These are phyloP conservation scores for Diceros bicornis DNA, from an alignment of 2,797 vertebrate species.

Conservation along the genomic window DNA sequence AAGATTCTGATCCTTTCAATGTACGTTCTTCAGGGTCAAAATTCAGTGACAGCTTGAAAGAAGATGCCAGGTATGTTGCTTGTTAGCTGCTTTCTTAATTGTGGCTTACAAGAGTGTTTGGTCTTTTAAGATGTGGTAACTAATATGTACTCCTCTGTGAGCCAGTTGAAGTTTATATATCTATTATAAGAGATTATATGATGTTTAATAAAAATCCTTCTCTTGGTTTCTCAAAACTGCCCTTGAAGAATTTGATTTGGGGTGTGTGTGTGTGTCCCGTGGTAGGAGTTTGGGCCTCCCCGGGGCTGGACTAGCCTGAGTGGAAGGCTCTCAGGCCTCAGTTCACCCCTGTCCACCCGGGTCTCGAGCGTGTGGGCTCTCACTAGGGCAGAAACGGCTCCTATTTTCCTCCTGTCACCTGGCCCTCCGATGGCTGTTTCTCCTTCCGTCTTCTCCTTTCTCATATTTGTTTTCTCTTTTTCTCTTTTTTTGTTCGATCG, in stretches of 20 bases:
- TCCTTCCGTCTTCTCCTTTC: slow-evolving; percentile 33
- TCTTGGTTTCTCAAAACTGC: slow-evolving; percentile 48
- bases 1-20: slow-evolving; percentile 96
- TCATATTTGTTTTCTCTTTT: not conserved
- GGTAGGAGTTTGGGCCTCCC: not conserved
- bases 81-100: not conserved
- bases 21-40: slow-evolving; percentile 92
- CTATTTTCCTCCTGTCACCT: not conserved
- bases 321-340: not conserved
- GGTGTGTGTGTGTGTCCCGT: not conserved
- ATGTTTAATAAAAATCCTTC: slow-evolving; percentile 53
- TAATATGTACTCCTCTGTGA: slow-evolving; percentile 11
- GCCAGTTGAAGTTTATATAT: not conserved
- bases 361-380: not conserved
- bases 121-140: slow-evolving; percentile 33
- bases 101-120: not conserved
- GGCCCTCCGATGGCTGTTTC: not conserved
- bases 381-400: not conserved
- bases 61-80: slow-evolving; percentile 95
- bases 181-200: not conserved
- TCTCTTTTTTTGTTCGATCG: not conserved
- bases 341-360: not conserved
- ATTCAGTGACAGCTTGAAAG: slow-evolving; percentile 97
- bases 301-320: not conserved
- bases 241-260: not conserved